Base-by-base conservation (phyloP, 1,140 invertebrate species). In the Cydia strobilella region DNA sequence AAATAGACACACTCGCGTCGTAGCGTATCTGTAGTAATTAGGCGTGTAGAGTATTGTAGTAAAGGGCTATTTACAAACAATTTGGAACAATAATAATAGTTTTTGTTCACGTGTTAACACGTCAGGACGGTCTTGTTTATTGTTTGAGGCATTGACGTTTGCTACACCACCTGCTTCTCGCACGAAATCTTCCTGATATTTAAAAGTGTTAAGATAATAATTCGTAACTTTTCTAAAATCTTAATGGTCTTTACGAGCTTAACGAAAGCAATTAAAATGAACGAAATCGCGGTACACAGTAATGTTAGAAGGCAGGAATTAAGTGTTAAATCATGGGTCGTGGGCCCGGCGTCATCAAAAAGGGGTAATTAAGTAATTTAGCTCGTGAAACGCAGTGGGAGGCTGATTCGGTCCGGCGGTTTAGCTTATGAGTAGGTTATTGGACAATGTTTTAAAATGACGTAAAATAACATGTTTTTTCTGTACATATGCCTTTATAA, bases 251-350 rank as follows among this genome's bases (percentile, higher is more conserved):
- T 39, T 39, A 42, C 12, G 39, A 13, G 39, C 10, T 63, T 59
- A n/a, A 63, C 10, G 59, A 63, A 20, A 23, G 20, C 59, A 63
- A 63, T 63, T 63, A 63, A 3, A 63, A 25, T 27, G 9, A 25
- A 63, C 13, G 25, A 66, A 66, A n/a, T 15, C 63, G 25, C 12
- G 25, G 6, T 66, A 31, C 25, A 31, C 25, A 66, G 10, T 27
- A n/a, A 31, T 66, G 63, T 18, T 6, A 51, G 54, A 23, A 39
- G n/a, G 27, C 65, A 7, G 35, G 15, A 42, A 69, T 42, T 31
- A 18, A 66, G 63, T 15, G 25, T 66, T 66, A 66, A 66, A 69
- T 69, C 65, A 18, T 69, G 15, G 31, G 65, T 13, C 65, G 65
- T 69, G n/a, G 7, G 48, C n/a, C 15, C 65, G 65, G 65, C 18